Percentiles rank a stretch among this genome's conserved stretches.
Conservation (phyloP, 2,113 vertebrate genomes). For the Tenebrosternarchus preto region DNA sequence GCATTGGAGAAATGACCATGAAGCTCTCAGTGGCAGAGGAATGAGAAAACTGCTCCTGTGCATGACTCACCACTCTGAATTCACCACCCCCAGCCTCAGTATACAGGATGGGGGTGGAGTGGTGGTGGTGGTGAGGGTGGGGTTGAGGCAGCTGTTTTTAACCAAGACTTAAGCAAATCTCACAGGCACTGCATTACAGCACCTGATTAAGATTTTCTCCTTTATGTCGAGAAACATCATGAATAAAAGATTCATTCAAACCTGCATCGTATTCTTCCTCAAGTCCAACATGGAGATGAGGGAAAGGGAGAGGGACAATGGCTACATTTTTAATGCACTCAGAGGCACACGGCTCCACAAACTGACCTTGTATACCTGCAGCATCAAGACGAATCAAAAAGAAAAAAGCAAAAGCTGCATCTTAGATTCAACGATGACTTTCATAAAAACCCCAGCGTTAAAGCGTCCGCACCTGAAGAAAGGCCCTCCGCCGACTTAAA, state of each 20-base stretch:
- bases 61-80: neutral
- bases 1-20: slow-evolving; percentile 65
- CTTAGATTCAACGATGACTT: too few relatives aligned
- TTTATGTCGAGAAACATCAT: slow-evolving; percentile 46
- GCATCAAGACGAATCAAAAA: neutral
- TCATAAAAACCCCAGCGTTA: too few relatives aligned
- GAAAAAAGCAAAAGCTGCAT: neutral
- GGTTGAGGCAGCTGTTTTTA: neutral
- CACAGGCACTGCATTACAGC: slow-evolving; percentile 58
- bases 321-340: neutral
- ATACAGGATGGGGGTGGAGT: too few relatives aligned
- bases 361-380: neutral
- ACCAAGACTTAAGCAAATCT: slow-evolving; percentile 28
- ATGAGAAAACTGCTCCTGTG: slow-evolving; percentile 61
- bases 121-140: too few relatives aligned
- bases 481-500: neutral
- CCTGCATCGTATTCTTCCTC: slow-evolving; percentile 42
- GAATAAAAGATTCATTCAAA: slow-evolving; percentile 67
- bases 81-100: slow-evolving; percentile 31
- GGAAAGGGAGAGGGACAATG: neutral
- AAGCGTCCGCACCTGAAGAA: neutral
- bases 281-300: slow-evolving; percentile 30
- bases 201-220: slow-evolving; percentile 60
- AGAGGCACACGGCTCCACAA: neutral
- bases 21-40: slow-evolving; percentile 64